A percentile compares a stretch with the other conserved stretches of the same genome.
phyloP scores from a whole-genome alignment of 37 sponge, comb jelly and placozoan genomes.

The Beroe forskalii region DNA sequence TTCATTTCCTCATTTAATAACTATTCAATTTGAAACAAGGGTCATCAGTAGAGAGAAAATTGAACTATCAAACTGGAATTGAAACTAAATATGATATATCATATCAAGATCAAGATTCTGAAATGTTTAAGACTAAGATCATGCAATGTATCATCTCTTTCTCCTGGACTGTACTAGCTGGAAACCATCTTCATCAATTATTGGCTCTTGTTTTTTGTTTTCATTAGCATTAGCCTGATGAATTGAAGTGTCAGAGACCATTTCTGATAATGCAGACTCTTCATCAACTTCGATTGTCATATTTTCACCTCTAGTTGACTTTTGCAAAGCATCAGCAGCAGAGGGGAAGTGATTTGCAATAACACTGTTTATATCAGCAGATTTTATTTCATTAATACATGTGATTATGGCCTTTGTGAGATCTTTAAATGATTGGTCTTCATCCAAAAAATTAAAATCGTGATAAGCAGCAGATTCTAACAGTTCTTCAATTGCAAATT shows the following conservation, averaged over 20 bases:
- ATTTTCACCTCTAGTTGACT: background rate
- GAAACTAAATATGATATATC: too few relatives aligned
- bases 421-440: slow-evolving; percentile 32
- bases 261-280: background rate
- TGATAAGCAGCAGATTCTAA: slow-evolving; percentile 14
- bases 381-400: background rate
- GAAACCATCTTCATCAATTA: slow-evolving; percentile 35
- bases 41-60: too few relatives aligned
- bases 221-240: background rate
- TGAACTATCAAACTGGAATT: too few relatives aligned
- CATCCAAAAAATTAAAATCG: slow-evolving; percentile 36
- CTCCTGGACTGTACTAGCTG: background rate
- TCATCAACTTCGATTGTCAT: background rate
- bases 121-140: too few relatives aligned
- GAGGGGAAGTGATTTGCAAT: slow-evolving; percentile 5
- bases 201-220: background rate
- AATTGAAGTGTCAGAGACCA: background rate
- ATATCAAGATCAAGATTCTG: too few relatives aligned
- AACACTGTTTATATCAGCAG: too few relatives aligned
- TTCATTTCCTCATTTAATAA: too few relatives aligned
- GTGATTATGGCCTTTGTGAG: slow-evolving; percentile 4
- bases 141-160: too few relatives aligned
- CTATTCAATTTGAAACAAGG: too few relatives aligned
- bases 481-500: background rate
- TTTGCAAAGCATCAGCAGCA: background rate